Percentiles rank a stretch among this genome's conserved stretches.
These are phyloP conservation scores for Drosophila sturtevanti DNA, from an alignment of 1,140 invertebrate genomes.

Conservation along the genomic window DNA sequence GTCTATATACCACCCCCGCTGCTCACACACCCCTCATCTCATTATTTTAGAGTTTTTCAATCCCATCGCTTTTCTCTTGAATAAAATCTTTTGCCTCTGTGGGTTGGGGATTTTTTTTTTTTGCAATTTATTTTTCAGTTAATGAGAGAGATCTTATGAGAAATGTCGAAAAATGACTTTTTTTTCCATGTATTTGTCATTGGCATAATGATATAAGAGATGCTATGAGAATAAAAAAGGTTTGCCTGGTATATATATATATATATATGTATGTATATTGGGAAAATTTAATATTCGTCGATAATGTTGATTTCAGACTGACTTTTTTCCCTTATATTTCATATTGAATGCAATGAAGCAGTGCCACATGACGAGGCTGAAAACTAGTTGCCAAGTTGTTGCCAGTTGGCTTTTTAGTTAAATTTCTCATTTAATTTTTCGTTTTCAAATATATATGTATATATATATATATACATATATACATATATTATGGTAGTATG, in stretches of 20 bases:
- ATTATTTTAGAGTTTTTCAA: too few relatives aligned
- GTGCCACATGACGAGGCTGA: neutral
- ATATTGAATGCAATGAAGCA: neutral
- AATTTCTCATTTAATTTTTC: slow-evolving; percentile 1
- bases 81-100: neutral
- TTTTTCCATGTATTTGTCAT: neutral
- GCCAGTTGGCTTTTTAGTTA: neutral
- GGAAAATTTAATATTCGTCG: too few relatives aligned
- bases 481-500: too few relatives aligned
- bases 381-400: slow-evolving; percentile 6
- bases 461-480: neutral
- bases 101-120: neutral
- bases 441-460: neutral
- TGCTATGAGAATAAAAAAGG: neutral
- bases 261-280: too few relatives aligned
- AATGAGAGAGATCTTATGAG: neutral
- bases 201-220: neutral
- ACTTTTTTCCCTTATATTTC: neutral
- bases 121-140: neutral
- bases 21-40: neutral
- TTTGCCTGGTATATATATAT: neutral
- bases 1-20: neutral
- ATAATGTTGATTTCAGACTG: too few relatives aligned
- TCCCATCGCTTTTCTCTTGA: too few relatives aligned
- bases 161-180: neutral